phyloP scores from a whole-genome alignment of 2,888 invertebrate species.

The Amiota communis region DNA sequence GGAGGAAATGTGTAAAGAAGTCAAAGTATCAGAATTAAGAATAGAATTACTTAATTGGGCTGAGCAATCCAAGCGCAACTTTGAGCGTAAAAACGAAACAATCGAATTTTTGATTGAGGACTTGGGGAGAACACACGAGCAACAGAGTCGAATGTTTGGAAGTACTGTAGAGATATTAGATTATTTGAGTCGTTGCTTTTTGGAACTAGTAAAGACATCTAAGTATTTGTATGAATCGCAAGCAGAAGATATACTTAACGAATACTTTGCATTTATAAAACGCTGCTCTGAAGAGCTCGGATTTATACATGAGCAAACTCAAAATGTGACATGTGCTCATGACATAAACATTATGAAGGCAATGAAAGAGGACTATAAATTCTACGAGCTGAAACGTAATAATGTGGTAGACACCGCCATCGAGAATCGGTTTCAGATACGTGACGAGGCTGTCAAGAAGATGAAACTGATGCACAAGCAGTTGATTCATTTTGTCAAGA shows the following conservation, averaged over 20 bases:
- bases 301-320: conserved; percentile 42
- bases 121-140: conserved; percentile 53
- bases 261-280: conserved; percentile 46
- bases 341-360: conserved; percentile 45
- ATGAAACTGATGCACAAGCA: conserved; percentile 52
- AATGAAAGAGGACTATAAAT: conserved; percentile 44
- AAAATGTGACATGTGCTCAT: conserved; percentile 51
- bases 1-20: conserved; percentile 51
- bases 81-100: conserved; percentile 54
- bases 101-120: conserved; percentile 47
- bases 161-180: not conserved
- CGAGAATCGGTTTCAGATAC: conserved; percentile 49
- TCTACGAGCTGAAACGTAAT: conserved; percentile 46
- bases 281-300: conserved; percentile 32
- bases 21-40: conserved; percentile 52
- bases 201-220: conserved; percentile 17
- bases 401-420: conserved; percentile 50
- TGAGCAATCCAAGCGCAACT: conserved; percentile 39
- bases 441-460: conserved; percentile 47
- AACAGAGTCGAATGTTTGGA: conserved; percentile 50
- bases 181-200: conserved; percentile 3
- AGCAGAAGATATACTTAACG: conserved; percentile 48
- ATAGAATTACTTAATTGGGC: conserved; percentile 52
- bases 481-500: conserved; percentile 42
- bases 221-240: conserved; percentile 49